Evolutionary conservation across 2,888 invertebrate species (phyloP).

Genomic region (Yponomeuta malinellus): DNA sequence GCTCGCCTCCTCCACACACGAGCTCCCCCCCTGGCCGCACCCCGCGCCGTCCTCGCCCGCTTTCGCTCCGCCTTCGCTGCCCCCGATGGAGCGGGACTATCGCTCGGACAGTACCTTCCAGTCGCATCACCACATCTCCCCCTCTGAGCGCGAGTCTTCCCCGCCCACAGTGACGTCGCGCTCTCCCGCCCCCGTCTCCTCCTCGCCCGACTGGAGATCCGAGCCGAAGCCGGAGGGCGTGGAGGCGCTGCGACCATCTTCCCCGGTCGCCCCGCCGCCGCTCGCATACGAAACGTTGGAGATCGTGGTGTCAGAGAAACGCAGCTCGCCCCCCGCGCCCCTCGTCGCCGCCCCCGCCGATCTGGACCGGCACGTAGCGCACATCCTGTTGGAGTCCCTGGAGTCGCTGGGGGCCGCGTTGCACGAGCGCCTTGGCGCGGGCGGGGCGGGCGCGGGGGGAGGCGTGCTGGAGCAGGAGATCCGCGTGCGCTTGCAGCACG

Average conservation of each 20-base stretch:
- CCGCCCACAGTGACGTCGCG: slow-evolving; percentile 43
- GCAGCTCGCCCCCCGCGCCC: slow-evolving; percentile 26
- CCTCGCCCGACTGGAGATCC: not conserved
- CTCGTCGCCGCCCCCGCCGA: slow-evolving; percentile 23
- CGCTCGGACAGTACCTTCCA: slow-evolving; percentile 32
- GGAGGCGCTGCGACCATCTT: not conserved
- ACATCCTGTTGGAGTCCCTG: slow-evolving; percentile 68
- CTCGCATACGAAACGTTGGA: slow-evolving; percentile 57
- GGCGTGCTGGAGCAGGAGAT: slow-evolving; percentile 70
- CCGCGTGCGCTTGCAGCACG: slow-evolving; percentile 66
- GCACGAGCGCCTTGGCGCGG: slow-evolving; percentile 62
- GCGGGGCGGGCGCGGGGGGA: slow-evolving; percentile 51
- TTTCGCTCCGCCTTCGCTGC: not conserved
- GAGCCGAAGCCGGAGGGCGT: not conserved
- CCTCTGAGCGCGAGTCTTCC: slow-evolving; percentile 32
- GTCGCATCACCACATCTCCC: slow-evolving; percentile 25
- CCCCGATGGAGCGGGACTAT: slow-evolving; percentile 22
- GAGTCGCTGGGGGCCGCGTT: slow-evolving; percentile 61
- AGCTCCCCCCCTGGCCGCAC: slow-evolving; percentile 17
- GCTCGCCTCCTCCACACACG: slow-evolving; percentile 43
- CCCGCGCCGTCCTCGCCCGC: not conserved
- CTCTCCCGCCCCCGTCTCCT: slow-evolving; percentile 40
- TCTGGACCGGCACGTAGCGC: slow-evolving; percentile 70
- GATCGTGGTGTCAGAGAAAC: slow-evolving; percentile 62
- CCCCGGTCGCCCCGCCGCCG: slow-evolving; percentile 17